Conservation (phyloP, 1,140 invertebrate species). For the Heliconius nattereri region DNA sequence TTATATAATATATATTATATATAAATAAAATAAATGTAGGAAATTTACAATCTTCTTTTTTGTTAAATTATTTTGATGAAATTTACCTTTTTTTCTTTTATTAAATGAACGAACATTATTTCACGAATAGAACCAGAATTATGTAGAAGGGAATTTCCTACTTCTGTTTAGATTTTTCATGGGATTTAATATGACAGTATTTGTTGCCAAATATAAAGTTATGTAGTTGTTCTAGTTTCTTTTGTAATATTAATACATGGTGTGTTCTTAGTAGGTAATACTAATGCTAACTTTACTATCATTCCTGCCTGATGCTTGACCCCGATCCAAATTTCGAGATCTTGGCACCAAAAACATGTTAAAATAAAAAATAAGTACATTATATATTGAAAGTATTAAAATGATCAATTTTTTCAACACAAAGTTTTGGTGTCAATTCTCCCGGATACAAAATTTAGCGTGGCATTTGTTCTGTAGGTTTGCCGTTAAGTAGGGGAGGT, state of each 20-base stretch:
- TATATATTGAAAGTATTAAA: not conserved
- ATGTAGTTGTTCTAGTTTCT: not conserved
- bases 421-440: slow-evolving; percentile 54
- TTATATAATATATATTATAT: no score
- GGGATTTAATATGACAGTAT: not conserved
- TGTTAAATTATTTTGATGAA: no score
- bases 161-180: not conserved
- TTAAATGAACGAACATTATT: not conserved
- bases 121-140: not conserved
- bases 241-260: not conserved
- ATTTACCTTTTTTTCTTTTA: not conserved
- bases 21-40: no score
- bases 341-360: slow-evolving; percentile 44
- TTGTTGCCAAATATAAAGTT: not conserved
- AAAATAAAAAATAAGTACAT: not conserved
- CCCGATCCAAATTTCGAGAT: slow-evolving; percentile 50
- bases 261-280: slow-evolving; percentile 11
- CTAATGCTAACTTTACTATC: slow-evolving; percentile 40
- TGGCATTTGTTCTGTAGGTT: slow-evolving; percentile 77
- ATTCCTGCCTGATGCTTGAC: slow-evolving; percentile 72
- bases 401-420: no score
- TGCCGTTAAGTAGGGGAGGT: slow-evolving; percentile 78
- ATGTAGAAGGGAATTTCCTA: not conserved
- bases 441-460: slow-evolving; percentile 58
- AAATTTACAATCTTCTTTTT: no score